phyloP scores from a whole-genome alignment of 1,140 invertebrate species.

The Drosophila nebulosa region DNA sequence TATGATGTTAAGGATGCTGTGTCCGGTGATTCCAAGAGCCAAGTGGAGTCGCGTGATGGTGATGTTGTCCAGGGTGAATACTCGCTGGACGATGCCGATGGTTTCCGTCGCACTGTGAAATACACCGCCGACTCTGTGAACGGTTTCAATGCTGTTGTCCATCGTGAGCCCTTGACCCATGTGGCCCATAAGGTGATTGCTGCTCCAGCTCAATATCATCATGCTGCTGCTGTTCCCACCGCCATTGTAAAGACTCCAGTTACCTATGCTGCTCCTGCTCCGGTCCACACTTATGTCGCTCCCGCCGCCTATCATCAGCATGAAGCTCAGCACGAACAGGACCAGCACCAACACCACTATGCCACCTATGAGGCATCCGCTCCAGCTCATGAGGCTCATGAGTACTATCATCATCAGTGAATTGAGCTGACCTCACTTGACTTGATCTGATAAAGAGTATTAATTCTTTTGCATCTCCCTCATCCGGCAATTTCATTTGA shows the following conservation, averaged over 20 bases:
- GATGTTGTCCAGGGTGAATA: slow-evolving; percentile 82
- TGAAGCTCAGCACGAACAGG: slow-evolving; percentile 38
- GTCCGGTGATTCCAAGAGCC: slow-evolving; percentile 84
- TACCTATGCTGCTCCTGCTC: slow-evolving; percentile 43
- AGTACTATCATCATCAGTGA: slow-evolving; percentile 71
- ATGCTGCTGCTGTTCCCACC: slow-evolving; percentile 35
- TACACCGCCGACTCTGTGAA: slow-evolving; percentile 81
- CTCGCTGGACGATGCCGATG: slow-evolving; percentile 79
- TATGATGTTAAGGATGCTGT: slow-evolving; percentile 82
- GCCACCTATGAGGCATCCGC: slow-evolving; percentile 62
- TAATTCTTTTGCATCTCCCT: slow-evolving; percentile 36
- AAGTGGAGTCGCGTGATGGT: slow-evolving; percentile 83
- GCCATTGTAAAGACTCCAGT: slow-evolving; percentile 42
- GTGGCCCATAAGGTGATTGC: slow-evolving; percentile 55
- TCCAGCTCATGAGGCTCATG: slow-evolving; percentile 56
- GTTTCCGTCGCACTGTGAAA: slow-evolving; percentile 80
- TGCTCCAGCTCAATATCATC: slow-evolving; percentile 56
- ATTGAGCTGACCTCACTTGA: not conserved
- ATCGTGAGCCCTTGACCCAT: slow-evolving; percentile 80
- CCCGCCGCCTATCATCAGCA: slow-evolving; percentile 34
- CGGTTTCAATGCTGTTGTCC: slow-evolving; percentile 81
- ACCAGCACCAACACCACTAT: slow-evolving; percentile 56
- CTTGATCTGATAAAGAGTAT: slow-evolving; percentile 51
- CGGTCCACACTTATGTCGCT: slow-evolving; percentile 45
- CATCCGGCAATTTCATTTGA: slow-evolving; percentile 33